Base-by-base conservation (phyloP, 2,888 invertebrate species). In the Polia nebulosa region DNA sequence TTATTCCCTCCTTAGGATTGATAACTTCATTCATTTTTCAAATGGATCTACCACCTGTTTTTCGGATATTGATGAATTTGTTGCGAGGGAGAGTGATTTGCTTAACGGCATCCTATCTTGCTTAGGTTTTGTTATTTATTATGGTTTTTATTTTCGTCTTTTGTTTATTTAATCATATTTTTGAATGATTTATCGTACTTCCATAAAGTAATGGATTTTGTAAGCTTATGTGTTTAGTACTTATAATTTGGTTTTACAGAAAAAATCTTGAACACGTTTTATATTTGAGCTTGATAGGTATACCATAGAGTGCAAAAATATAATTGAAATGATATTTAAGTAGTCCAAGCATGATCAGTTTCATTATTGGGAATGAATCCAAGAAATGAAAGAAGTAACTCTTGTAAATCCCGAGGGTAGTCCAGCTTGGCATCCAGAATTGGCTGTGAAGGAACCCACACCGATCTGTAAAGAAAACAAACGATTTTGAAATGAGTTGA, bases 11-110 rank as follows among this genome's bases (percentile, higher is more conserved):
- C 85, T 91, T 90, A 78, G 86, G 76, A 86, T 85, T 88, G 93
- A 93, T 93, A 91, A 90, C 92, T 93, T 90, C 87, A 92, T 93
- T 91, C 92, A 93, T 94, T 93, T 93, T 93, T 94, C 91, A 92
- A 89, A 83, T 45, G 76, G 81, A 75, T 76, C 56, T 60, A 59
- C 69, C 61, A 70, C 59, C 70, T 74, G 79, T 77, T 79, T 76
- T 79, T 72, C 44, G 72, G 73, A 78, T 80, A 85, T 85, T 82
- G 82, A 84, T 84, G 71, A 78, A 77, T 77, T 80, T 78, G 72
- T 82, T 80, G 72, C 36, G 71, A 69, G 63, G 59, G 56, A 67
- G 60, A 68, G 71, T 75, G 81, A 78, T 82, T 84, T 82, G 84
- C 70, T 77, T 75, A 84, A 82, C 72, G 82, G 67, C 72, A 65